Evolutionary conservation across 37 sponge, comb jelly and placozoan species (phyloP), one percentile per base, ranked within the genome.

Genomic region (Agelas oroides): DNA sequence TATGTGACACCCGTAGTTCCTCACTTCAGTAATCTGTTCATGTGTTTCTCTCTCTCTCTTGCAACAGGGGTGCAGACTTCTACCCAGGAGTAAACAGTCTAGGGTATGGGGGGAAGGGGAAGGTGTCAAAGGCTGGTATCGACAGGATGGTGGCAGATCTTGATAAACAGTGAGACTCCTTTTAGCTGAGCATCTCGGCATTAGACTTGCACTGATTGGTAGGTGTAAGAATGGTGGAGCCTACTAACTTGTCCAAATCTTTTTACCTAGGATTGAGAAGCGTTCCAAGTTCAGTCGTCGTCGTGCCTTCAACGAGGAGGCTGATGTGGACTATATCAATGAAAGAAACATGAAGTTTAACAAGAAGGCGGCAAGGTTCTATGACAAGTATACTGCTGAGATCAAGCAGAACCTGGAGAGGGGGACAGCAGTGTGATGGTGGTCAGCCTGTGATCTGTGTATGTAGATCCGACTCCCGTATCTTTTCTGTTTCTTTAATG

Each of bases 261-360:
- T 8, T 8, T 46, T 46, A 46, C 8, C 46, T 59, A 92, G 93
- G 55, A 87, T 83, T 30, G 91, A 90, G 21, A 97, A 97, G 70
- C 71, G 97, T 17, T 84, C 91, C 53, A 97, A 99, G 74, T 99
- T 72, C 84, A 97, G 97, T 53, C 73, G 99, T 3, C 77, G 97
- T 20, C 71, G 99, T 20, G 84, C 86, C 33, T 85, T 92, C 74
- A 39, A 79, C 30, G 85, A 80, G 37, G 96, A 95, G 6, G 92
- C 89, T 60, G 95, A 99, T 83, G 94, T 99, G 35, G 96, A 97
- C 78, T 99, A 99, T 74, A 99, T 99, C 75, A 99, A 99, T 60
- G 99, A 99, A 34, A 78, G 97, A 20, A 99, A 99, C 76, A 93
- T 82, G 92, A 91, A 80, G 72, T 99, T 99, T 89, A 99, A 99